These are phyloP conservation scores for Podarcis siculus DNA, from an alignment of 2,797 vertebrate species.

Conservation along the genomic window DNA sequence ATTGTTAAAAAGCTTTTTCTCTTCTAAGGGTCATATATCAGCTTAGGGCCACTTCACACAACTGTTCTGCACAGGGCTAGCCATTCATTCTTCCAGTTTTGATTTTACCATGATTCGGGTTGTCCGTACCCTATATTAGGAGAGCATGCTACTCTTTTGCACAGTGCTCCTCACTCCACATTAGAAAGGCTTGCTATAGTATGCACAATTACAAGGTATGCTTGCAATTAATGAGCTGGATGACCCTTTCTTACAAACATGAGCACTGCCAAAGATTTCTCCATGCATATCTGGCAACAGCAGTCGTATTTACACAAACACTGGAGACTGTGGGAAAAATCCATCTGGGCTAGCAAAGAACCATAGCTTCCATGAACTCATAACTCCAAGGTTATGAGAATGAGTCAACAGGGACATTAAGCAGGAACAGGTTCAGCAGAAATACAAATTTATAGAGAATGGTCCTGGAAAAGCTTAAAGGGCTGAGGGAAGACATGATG, in stretches of 20 bases:
- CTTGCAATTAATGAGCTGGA: not conserved
- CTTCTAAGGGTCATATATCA: not conserved
- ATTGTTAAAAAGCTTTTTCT: not conserved
- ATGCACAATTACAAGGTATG: not conserved
- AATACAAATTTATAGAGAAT: not conserved
- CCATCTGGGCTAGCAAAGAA: not conserved
- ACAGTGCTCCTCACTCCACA: not conserved
- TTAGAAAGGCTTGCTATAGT: not conserved
- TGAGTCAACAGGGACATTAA: not conserved
- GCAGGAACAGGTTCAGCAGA: not conserved
- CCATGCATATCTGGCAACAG: not conserved
- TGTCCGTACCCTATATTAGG: too few species aligned
- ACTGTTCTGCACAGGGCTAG: not conserved
- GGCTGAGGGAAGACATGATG: too few species aligned
- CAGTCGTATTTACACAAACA: not conserved
- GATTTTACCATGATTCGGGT: not conserved
- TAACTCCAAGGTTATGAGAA: not conserved
- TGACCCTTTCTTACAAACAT: not conserved
- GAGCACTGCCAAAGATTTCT: not conserved
- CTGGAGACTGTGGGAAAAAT: not conserved
- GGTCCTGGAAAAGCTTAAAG: not conserved
- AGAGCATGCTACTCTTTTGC: not conserved
- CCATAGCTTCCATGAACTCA: not conserved
- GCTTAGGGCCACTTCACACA: not conserved
- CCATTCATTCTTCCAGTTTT: not conserved